Conservation (phyloP, 2,888 invertebrate species). For the Hirtodrosophila trivittata region DNA sequence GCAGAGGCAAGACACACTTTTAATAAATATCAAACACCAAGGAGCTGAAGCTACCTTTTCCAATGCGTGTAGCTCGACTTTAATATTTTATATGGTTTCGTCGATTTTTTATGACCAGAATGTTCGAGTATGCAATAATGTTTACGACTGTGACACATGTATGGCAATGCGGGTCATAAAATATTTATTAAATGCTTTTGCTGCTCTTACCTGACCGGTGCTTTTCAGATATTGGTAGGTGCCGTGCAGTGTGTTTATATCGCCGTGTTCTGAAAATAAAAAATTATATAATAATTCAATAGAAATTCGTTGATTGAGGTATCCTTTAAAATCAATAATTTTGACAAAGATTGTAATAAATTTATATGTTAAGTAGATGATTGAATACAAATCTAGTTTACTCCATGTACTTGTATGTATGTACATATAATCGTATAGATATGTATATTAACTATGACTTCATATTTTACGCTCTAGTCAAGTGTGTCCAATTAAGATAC, state of each 20-base stretch:
- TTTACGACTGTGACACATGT: slow-evolving; percentile 51
- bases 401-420: too few relatives aligned
- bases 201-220: slow-evolving; percentile 87
- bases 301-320: too few relatives aligned
- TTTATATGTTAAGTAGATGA: too few relatives aligned
- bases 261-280: slow-evolving; percentile 79
- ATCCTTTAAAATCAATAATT: too few relatives aligned
- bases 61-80: slow-evolving; percentile 47
- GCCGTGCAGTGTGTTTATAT: slow-evolving; percentile 82
- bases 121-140: slow-evolving; percentile 47
- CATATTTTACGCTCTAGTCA: too few relatives aligned
- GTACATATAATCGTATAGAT: too few relatives aligned
- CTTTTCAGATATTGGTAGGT: slow-evolving; percentile 86
- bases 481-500: too few relatives aligned
- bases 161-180: too few relatives aligned
- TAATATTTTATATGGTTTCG: slow-evolving; percentile 53
- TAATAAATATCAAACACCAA: slow-evolving; percentile 82
- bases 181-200: slow-evolving; percentile 16
- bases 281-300: too few relatives aligned
- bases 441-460: too few relatives aligned
- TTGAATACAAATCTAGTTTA: too few relatives aligned
- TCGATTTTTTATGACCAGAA: slow-evolving; percentile 55
- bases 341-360: too few relatives aligned
- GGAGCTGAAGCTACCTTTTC: slow-evolving; percentile 57
- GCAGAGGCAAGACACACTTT: slow-evolving; percentile 22